Conservation (phyloP, 2,113 vertebrate species). For the Platysternon megacephalum region DNA sequence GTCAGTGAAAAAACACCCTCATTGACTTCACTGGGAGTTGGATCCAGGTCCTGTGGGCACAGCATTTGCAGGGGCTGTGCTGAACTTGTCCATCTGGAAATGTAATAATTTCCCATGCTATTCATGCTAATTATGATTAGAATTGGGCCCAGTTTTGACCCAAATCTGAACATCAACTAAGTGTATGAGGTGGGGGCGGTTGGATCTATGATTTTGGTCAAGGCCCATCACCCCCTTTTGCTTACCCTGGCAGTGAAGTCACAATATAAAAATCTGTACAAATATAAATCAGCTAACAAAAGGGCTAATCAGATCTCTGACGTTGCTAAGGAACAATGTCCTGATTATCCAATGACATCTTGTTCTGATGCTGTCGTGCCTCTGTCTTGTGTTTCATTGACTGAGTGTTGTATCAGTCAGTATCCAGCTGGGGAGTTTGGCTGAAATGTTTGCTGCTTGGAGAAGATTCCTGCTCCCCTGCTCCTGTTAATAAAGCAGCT, state of each 20-base stretch:
- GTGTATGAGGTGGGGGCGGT: too few species aligned
- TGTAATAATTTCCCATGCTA: not conserved
- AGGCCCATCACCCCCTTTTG: not conserved
- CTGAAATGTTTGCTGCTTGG: not conserved
- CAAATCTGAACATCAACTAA: too few species aligned
- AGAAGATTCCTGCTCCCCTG: not conserved
- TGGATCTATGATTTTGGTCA: not conserved
- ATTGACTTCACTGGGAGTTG: not conserved
- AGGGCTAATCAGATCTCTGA: not conserved
- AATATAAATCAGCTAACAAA: not conserved
- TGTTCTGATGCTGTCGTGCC: not conserved
- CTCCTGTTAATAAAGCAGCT: not conserved
- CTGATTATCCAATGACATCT: not conserved
- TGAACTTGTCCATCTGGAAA: not conserved
- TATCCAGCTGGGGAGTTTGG: not conserved
- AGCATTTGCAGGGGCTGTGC: too few species aligned
- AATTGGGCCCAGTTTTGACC: not conserved
- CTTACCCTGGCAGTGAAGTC: not conserved
- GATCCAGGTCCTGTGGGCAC: not conserved
- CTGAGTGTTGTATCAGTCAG: not conserved
- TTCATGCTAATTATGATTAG: not conserved
- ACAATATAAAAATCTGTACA: not conserved
- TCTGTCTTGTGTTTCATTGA: not conserved
- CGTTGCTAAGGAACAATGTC: not conserved
- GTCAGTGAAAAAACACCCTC: not conserved